Conservation (phyloP, 2,888 invertebrate genomes). For the Incurvaria masculella region DNA sequence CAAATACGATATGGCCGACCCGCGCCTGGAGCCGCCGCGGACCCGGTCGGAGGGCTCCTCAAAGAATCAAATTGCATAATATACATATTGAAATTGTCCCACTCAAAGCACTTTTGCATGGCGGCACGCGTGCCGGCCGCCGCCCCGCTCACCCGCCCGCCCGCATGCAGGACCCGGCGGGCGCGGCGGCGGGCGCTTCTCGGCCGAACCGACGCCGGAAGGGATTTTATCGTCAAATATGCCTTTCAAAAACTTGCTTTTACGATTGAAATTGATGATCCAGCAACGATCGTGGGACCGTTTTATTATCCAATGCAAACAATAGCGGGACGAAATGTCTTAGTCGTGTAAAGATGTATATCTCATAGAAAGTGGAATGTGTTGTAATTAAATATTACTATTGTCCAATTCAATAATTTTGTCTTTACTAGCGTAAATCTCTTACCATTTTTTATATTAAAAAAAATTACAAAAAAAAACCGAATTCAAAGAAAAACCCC, state of each 20-base stretch:
- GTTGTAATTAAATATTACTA: too few relatives aligned
- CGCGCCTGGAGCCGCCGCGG: background rate
- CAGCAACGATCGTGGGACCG: too few relatives aligned
- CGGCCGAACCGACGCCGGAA: background rate
- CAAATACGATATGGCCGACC: slow-evolving; percentile 49
- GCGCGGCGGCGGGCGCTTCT: background rate
- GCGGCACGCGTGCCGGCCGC: background rate
- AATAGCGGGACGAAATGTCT: too few relatives aligned
- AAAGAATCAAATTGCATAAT: slow-evolving; percentile 54
- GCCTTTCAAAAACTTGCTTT: background rate
- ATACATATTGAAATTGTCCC: slow-evolving; percentile 54
- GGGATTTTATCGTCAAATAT: background rate
- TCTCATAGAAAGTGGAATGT: too few relatives aligned
- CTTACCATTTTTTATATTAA: too few relatives aligned
- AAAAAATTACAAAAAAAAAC: too few relatives aligned
- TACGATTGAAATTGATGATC: too few relatives aligned
- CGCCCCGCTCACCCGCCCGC: background rate
- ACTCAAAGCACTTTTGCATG: slow-evolving; percentile 13
- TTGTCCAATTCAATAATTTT: too few relatives aligned
- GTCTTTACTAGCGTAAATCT: too few relatives aligned
- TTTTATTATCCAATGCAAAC: too few relatives aligned
- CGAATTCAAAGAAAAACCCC: too few relatives aligned
- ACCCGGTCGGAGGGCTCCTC: slow-evolving; percentile 25
- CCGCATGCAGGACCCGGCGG: background rate
- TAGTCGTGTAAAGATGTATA: too few relatives aligned